Percentiles rank a stretch among this genome's conserved stretches.
phyloP scores from a whole-genome alignment of 2,888 invertebrate species.

The Drosophila formosana region DNA sequence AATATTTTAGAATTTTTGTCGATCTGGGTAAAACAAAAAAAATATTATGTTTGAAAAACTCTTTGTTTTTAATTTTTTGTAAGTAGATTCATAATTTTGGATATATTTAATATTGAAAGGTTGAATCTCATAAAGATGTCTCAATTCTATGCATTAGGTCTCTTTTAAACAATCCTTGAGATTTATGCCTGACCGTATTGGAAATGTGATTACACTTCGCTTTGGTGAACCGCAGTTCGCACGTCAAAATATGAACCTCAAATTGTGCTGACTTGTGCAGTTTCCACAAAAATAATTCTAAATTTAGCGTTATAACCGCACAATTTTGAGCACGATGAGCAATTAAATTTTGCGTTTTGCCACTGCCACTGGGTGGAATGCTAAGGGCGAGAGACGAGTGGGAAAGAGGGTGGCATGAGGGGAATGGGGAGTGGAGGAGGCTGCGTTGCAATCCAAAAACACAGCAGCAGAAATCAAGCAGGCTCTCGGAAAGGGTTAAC shows the following conservation, averaged over 20 bases:
- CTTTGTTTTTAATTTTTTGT: no score
- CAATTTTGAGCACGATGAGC: constrained; percentile 69
- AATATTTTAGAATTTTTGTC: no score
- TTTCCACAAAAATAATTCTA: constrained; percentile 55
- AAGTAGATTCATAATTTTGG: no score
- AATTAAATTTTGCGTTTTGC: constrained; percentile 67
- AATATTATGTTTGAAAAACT: no score
- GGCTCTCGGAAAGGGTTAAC: constrained; percentile 49
- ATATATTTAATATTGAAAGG: no score
- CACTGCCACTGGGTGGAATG: background rate
- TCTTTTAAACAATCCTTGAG: background rate
- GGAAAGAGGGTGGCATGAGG: background rate
- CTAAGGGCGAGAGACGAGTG: background rate
- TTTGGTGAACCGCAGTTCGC: constrained; percentile 5
- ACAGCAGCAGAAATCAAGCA: constrained; percentile 48
- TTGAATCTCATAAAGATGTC: no score
- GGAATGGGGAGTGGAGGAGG: background rate
- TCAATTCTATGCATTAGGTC: background rate
- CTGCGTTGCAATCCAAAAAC: constrained; percentile 27
- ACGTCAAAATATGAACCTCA: constrained; percentile 3
- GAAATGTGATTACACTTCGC: constrained; percentile 3
- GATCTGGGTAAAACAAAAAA: no score
- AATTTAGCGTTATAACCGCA: constrained; percentile 75
- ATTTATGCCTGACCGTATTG: background rate
- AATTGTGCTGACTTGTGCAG: constrained; percentile 37